phyloP scores from a whole-genome alignment of 1,140 invertebrate genomes.

The Amphibalanus amphitrite region DNA sequence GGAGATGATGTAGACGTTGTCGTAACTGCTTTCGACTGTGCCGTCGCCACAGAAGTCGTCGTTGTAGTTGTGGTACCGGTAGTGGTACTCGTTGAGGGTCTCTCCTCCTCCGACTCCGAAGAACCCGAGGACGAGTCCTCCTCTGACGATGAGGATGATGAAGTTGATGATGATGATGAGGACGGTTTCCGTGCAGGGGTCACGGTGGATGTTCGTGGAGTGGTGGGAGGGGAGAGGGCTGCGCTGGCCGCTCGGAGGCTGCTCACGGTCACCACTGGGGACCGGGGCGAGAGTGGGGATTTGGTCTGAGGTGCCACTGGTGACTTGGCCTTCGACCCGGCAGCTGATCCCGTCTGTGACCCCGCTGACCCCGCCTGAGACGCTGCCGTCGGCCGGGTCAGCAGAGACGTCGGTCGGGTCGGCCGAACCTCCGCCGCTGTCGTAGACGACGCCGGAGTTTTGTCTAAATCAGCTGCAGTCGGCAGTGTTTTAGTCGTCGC shows the following conservation, averaged over 20 bases:
- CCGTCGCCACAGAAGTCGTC: no score
- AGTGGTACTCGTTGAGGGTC: no score
- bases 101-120: background rate
- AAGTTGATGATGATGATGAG: background rate
- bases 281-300: background rate
- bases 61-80: no score
- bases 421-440: no score
- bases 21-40: no score
- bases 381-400: background rate
- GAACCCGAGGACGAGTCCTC: background rate
- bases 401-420: background rate
- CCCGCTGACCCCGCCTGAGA: background rate
- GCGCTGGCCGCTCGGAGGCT: background rate
- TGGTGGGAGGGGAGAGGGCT: background rate
- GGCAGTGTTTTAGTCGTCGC: no score
- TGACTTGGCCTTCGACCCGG: background rate
- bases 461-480: no score
- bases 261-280: background rate
- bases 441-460: no score
- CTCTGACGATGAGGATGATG: background rate
- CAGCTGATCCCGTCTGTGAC: no score
- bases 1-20: no score
- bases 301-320: background rate
- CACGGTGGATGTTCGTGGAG: background rate
- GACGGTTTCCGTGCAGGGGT: no score